These are phyloP conservation scores for Gymnothorax javanicus DNA, from an alignment of 2,797 vertebrate species.

Conservation along the genomic window DNA sequence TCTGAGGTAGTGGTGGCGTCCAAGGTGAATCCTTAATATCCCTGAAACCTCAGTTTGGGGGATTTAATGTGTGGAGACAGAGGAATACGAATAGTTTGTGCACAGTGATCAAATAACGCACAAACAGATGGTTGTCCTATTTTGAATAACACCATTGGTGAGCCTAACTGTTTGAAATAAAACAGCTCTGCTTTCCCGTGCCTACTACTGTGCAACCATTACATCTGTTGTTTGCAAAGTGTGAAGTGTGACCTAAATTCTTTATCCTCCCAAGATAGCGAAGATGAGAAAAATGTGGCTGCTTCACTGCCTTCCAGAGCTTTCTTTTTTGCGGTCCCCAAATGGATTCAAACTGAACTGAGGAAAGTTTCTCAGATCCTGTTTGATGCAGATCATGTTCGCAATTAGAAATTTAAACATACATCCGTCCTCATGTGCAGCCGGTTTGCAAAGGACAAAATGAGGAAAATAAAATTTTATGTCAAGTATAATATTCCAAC, in stretches of 20 bases:
- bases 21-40: no score
- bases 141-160: background rate
- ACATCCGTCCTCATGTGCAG: background rate
- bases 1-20: no score
- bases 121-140: background rate
- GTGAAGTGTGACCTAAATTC: slow-evolving; percentile 12
- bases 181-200: background rate
- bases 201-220: slow-evolving; percentile 2
- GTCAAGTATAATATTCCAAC: background rate
- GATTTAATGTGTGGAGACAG: background rate
- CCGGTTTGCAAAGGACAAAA: background rate
- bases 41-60: no score
- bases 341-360: background rate
- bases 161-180: background rate
- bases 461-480: background rate
- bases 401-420: background rate
- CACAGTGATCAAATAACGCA: background rate
- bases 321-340: background rate
- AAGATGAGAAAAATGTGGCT: background rate
- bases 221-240: background rate
- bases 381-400: background rate
- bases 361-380: background rate
- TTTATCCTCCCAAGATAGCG: background rate
- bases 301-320: background rate
- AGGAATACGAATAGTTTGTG: background rate